Evolutionary conservation across 2,888 invertebrate species (phyloP).

Genomic region (Perithous albicinctus): DNA sequence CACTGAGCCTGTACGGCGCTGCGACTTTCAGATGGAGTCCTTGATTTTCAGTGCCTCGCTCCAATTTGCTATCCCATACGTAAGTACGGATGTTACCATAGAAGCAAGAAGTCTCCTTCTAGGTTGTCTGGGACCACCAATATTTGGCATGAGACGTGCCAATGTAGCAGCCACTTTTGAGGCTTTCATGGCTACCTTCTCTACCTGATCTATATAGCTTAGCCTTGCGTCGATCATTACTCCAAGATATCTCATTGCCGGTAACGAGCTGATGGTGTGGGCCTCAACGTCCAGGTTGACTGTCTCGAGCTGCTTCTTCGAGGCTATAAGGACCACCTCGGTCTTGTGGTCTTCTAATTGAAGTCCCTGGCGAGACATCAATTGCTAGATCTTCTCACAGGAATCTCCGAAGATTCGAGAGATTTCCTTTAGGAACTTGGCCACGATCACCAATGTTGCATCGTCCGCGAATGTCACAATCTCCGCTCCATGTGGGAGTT

Average conservation of each 20-base stretch:
- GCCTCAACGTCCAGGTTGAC: neutral
- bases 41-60: slow-evolving; percentile 14
- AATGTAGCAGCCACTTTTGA: slow-evolving; percentile 45
- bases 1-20: slow-evolving; percentile 31
- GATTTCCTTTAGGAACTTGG: neutral
- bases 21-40: slow-evolving; percentile 3
- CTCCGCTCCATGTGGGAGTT: neutral
- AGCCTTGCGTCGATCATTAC: slow-evolving; percentile 62
- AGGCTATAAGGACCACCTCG: neutral
- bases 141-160: slow-evolving; percentile 67
- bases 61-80: slow-evolving; percentile 61
- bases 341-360: neutral
- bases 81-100: slow-evolving; percentile 55
- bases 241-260: no score
- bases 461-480: slow-evolving; percentile 5
- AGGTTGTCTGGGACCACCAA: slow-evolving; percentile 62
- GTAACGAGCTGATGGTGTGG: neutral
- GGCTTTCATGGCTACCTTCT: slow-evolving; percentile 52
- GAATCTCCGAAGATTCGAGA: neutral
- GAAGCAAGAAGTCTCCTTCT: slow-evolving; percentile 59
- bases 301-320: neutral
- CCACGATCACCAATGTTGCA: neutral
- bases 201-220: slow-evolving; percentile 48
- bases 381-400: neutral
- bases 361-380: neutral